Evolutionary conservation across 2,797 vertebrate genomes (phyloP), one percentile per base, ranked within the genome.

Genomic region (Rhinophrynus dorsalis): DNA sequence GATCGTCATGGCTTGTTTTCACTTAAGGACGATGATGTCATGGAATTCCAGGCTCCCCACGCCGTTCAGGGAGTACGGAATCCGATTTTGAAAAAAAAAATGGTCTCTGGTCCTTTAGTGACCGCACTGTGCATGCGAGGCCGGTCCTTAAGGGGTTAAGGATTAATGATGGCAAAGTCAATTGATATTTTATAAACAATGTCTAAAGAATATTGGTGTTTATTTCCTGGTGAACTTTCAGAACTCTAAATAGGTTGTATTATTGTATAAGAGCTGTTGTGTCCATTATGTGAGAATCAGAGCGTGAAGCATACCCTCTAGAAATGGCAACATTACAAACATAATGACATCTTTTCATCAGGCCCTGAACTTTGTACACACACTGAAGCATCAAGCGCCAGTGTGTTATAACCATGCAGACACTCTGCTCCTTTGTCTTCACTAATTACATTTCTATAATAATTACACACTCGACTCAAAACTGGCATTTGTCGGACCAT

Each of bases 181-280:
- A 59, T 52, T 44, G 55, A 59, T 67, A 66, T 52, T 73, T 66
- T 50, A 59, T 21, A 27, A 30, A 8, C 58, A 57, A 59, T 66
- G 26, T 21, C 26, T 32, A 18, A 11, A 42, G 29, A 32, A 65
- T 50, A 47, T 42, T 29, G 42, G 44, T 17, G 17, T 60, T 59
- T 44, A 44, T 37, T 66, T 66, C 55, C 27, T 50, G 6, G 55
- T 48, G 45, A 42, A 50, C 42, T 57, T 64, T 30, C 47, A 29
- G 47, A 56, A 33, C 23, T 55, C 38, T 38, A 13, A 45, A 50
- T 51, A 59, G 13, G 44, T 29, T 58, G 51, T 40, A 30, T 51
- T 72, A 37, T 54, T 44, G 7, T 27, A 32, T 52, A 35, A 40
- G 40, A 42, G 47, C 18, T 10, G 27, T 51, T 33, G 44, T 42